Evolutionary conservation across 2,113 vertebrate species (phyloP).

Genomic region (Eudyptes chrysolophus): DNA sequence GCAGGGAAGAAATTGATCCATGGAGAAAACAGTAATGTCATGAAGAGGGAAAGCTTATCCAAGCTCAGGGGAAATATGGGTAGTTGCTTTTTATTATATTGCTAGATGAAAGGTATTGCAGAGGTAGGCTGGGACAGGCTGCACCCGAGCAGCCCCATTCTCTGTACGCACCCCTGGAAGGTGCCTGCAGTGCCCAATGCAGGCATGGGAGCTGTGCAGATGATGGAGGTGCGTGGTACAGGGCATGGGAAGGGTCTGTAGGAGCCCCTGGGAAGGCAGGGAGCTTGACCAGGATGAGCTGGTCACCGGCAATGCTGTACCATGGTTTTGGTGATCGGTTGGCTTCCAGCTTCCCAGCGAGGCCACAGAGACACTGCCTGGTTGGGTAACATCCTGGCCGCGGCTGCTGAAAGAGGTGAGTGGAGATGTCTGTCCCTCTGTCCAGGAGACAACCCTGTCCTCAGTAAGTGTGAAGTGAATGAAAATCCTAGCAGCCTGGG

Average conservation of each 20-base stretch:
- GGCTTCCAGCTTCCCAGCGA: background rate
- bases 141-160: accelerated
- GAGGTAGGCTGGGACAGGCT: background rate
- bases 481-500: background rate
- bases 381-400: background rate
- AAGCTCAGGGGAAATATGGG: background rate
- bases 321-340: accelerated
- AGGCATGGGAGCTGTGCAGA: background rate
- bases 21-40: background rate
- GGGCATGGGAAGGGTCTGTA: background rate
- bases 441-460: background rate
- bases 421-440: background rate
- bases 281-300: background rate
- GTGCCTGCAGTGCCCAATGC: background rate
- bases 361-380: background rate
- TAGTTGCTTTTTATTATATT: background rate
- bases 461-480: background rate
- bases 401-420: background rate
- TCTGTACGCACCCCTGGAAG: accelerated
- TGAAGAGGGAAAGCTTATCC: background rate
- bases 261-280: background rate
- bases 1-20: background rate
- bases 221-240: accelerated
- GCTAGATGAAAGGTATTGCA: background rate
- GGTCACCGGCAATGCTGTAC: background rate